Base-by-base conservation (phyloP, 2,888 invertebrate species). In the Trachelus troglodyta region DNA sequence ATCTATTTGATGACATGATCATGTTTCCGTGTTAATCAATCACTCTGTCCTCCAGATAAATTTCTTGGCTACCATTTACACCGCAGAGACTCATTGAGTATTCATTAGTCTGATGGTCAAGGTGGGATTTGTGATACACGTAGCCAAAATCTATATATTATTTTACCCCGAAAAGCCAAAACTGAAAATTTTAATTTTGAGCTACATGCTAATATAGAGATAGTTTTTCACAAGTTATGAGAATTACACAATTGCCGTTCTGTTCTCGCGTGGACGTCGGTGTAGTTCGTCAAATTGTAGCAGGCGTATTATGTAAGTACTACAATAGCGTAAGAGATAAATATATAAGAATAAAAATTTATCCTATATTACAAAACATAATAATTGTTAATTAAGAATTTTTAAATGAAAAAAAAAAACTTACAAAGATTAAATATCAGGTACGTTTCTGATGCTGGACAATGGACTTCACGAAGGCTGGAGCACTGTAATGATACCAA, bases 401-500 rank as follows among this genome's bases (percentile, higher is more conserved):
- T 40, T 23, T 37, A 12, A 37, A 37, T 37, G 3, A 40, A 40
- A 15, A 40, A 15, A 40, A 15, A 23, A 23, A 9, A 6, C 40
- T 23, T 23, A 56, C 56, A 56, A 23, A 1, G 6, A 56, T 56
- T 56, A 56, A 56, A 56, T 23, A 9, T 15, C 75, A 78, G 78
- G 78, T 76, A 76, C 78, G n/a, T 68, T 78, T 31, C 84, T 91
- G 69, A 85, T 91, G 80, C 82, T 91, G 83, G 91, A 91, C 80
- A 89, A 90, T 75, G 91, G 91, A 69, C 86, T 91, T 74, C 88
- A 91, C 79, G 91, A 91, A 78, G 91, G 91, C 81, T 91, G 91
- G 91, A 88, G 89, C 76, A 90, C 91, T 0, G 89, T 90, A 33
- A 89, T 89, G 77, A 82, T 91, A 34, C 89, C 89, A 12, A 90